Base-by-base conservation (phyloP, 2,797 vertebrate species). In the Artibeus jamaicensis region DNA sequence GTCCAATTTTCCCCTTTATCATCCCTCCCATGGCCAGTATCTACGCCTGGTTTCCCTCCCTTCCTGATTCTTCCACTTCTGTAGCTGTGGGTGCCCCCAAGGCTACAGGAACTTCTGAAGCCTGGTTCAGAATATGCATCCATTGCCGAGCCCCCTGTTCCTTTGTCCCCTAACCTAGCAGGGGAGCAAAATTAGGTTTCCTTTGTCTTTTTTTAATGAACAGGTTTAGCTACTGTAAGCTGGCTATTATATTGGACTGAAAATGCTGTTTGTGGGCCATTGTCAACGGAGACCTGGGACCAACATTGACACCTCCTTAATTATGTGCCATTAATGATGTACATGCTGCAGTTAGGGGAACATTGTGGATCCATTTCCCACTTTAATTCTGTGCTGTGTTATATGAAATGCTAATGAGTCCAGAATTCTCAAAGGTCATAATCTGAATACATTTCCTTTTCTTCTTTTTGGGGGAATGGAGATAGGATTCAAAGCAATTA, bases 351-450 rank as follows among this genome's bases (percentile, higher is more conserved):
- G 97, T 94, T 85, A 96, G 97, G 98, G 89, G 90, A 93, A 57
- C 78, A 77, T 12, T 91, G 92, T 65, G 50, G 92, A 91, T 89
- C 93, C 96, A 83, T 97, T 97, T 98, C 96, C 95, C 26, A 26
- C 95, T 97, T 98, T 98, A 97, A 97, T 98, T 98, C 98, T 98
- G 93, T 96, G 96, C 98, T 95, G 86, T 98, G 97, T 96, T 98
- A 95, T 98, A 97, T 97, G 98, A 98, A 98, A 98, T 94, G 86
- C 94, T 98, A 98, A 98, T 98, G 97, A 98, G 98, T 95, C 96
- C 92, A 96, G 97, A 98, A 98, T 98, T 98, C 98, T 98, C 97
- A 98, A 98, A 98, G 98, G 98, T 98, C 98, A 98, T 98, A 96
- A 96, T 98, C 96, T 96, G 98, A 98, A 98, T 97, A 94, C 68